These are phyloP conservation scores for Centropus unirufus DNA, from an alignment of 2,113 vertebrate species.

Conservation along the genomic window DNA sequence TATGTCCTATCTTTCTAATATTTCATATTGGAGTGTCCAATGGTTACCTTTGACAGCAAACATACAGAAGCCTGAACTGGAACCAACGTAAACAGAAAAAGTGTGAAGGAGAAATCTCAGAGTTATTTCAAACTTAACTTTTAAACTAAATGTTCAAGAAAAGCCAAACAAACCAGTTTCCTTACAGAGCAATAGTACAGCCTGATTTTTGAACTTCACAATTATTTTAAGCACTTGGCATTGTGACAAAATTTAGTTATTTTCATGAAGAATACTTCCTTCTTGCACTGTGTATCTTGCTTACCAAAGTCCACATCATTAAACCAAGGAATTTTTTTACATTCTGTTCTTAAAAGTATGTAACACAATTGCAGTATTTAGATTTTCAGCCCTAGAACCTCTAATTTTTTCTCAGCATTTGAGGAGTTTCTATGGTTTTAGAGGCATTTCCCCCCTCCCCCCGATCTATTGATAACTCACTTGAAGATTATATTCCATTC, in stretches of 20 bases:
- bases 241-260: background rate
- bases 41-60: background rate
- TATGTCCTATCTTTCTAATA: background rate
- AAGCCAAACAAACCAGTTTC: background rate
- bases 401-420: background rate
- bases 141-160: background rate
- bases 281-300: background rate
- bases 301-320: background rate
- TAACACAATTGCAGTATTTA: background rate
- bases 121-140: background rate
- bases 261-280: background rate
- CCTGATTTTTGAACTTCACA: background rate
- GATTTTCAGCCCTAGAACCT: background rate
- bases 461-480: background rate
- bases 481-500: background rate
- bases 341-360: background rate
- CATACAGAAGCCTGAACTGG: background rate
- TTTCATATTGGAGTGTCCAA: background rate
- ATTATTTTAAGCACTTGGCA: background rate
- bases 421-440: background rate
- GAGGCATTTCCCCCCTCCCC: fast-evolving
- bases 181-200: background rate
- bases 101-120: background rate
- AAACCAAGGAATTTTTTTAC: background rate
- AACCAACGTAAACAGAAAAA: background rate